Evolutionary conservation across 2,888 invertebrate genomes (phyloP).

Genomic region (Ariolimax columbianus): DNA sequence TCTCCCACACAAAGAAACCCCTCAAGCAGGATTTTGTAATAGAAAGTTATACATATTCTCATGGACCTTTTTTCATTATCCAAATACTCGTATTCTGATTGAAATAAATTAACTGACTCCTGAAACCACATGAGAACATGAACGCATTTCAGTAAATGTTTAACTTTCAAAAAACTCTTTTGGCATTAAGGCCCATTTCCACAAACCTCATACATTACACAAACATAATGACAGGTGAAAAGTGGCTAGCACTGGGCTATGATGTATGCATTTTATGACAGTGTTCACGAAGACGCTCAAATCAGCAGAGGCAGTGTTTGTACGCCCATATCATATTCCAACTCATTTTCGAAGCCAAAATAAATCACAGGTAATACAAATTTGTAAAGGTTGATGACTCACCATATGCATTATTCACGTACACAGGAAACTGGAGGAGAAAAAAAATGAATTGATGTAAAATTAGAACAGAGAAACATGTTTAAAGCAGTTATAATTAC

Average conservation of each 20-base stretch:
- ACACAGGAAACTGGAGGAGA: slow-evolving; percentile 65
- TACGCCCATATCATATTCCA: not conserved
- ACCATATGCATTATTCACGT: slow-evolving; percentile 74
- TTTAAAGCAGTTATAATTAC: no score
- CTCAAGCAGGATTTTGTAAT: no score
- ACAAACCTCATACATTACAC: not conserved
- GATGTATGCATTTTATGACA: not conserved
- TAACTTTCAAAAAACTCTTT: not conserved
- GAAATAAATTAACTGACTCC: not conserved
- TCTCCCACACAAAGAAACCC: no score
- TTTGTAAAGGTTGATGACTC: slow-evolving; percentile 52
- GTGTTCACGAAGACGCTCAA: not conserved
- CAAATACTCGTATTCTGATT: not conserved
- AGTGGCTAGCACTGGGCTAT: not conserved
- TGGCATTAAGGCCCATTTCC: not conserved
- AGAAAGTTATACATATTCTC: no score
- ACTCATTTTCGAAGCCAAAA: not conserved
- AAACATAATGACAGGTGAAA: not conserved
- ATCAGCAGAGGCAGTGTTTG: not conserved
- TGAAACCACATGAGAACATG: not conserved
- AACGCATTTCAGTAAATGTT: not conserved
- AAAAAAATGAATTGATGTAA: not conserved
- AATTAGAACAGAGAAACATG: no score
- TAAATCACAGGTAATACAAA: no score
- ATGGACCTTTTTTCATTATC: not conserved